A percentile compares a stretch with the other conserved stretches of the same genome.
Evolutionary conservation across 2,113 vertebrate species (phyloP).

Genomic region (Erinaceus europaeus): DNA sequence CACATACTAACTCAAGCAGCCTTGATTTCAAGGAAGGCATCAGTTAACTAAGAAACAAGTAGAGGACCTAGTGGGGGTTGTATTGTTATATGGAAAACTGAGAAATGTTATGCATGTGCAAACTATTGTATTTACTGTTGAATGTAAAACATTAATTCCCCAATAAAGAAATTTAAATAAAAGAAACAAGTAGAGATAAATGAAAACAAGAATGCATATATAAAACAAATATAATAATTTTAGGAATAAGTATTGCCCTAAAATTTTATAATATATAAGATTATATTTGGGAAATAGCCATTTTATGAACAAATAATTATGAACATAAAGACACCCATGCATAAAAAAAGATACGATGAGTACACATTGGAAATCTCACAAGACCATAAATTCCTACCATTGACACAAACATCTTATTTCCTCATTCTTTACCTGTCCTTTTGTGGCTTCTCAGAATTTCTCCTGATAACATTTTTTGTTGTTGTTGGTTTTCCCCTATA

Average conservation of each 20-base stretch:
- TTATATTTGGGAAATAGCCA: conserved; percentile 21
- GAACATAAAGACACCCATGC: background rate
- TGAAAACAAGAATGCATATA: conserved; percentile 21
- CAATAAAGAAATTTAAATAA: too few species aligned
- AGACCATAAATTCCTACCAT: background rate
- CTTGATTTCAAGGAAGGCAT: background rate
- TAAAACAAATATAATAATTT: conserved; percentile 17
- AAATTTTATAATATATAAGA: conserved; percentile 40
- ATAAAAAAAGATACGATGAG: background rate
- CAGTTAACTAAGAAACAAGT: conserved; percentile 34
- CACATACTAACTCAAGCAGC: background rate
- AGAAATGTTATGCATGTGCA: too few species aligned
- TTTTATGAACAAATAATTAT: conserved; percentile 38
- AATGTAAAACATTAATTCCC: too few species aligned
- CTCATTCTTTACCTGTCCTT: background rate
- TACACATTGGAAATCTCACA: background rate
- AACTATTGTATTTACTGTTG: too few species aligned
- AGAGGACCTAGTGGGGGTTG: too few species aligned
- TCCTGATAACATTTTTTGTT: background rate
- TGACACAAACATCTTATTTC: background rate
- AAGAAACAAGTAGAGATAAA: conserved; percentile 17
- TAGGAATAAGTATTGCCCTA: background rate
- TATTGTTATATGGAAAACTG: too few species aligned
- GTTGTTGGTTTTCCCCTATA: background rate
- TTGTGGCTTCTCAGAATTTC: conserved; percentile 7